phyloP scores from a whole-genome alignment of 2,888 invertebrate genomes.

The Gastracanthus pulcherrimus region DNA sequence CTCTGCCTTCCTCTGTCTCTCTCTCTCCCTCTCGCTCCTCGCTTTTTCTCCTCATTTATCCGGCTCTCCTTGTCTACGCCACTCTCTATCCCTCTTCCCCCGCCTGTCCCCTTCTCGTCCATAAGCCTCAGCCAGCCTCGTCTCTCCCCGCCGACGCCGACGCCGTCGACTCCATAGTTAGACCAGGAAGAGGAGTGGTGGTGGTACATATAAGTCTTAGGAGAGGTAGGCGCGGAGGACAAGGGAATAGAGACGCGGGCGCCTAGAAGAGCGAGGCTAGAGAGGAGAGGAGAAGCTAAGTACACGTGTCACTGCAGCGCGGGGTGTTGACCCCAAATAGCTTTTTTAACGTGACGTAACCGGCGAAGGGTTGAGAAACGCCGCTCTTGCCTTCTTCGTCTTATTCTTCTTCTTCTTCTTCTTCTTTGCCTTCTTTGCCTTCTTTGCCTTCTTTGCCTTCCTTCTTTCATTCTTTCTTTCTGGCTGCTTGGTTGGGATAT shows the following conservation, averaged over 20 bases:
- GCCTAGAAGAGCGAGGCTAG: neutral
- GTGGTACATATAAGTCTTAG: neutral
- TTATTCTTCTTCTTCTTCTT: conserved; percentile 55
- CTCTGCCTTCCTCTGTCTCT: neutral
- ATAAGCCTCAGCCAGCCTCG: too few relatives aligned
- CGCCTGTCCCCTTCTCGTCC: neutral
- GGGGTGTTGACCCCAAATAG: conserved; percentile 80
- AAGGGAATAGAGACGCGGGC: conserved; percentile 19
- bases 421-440: conserved; percentile 36
- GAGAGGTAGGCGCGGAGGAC: conserved; percentile 26
- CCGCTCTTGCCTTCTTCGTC: conserved; percentile 7
- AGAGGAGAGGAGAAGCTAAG: conserved; percentile 57
- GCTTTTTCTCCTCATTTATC: conserved; percentile 13
- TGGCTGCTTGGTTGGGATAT: neutral
- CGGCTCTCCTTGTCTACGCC: neutral
- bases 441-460: neutral
- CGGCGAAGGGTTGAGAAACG: conserved; percentile 74
- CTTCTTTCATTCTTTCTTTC: neutral
- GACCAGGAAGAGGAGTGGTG: conserved; percentile 43
- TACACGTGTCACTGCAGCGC: conserved; percentile 78
- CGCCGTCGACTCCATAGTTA: conserved; percentile 38
- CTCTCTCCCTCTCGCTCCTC: neutral
- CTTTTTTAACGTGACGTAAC: conserved; percentile 74
- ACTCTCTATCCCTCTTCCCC: neutral
- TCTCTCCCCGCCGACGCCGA: neutral